phyloP scores from a whole-genome alignment of 2,113 vertebrate species.

The Leucosticte australis region DNA sequence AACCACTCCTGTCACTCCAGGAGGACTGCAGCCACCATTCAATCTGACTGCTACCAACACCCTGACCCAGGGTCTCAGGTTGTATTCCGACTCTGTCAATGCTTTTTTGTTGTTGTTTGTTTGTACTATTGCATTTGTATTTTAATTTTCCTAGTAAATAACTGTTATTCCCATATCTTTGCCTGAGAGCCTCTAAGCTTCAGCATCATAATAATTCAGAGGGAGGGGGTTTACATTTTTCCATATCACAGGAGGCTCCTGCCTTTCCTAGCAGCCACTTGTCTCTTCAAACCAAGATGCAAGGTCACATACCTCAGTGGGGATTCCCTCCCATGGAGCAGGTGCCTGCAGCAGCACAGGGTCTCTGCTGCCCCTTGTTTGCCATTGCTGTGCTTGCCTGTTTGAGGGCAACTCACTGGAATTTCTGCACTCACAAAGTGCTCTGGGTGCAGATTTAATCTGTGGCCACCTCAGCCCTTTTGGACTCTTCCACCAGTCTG shows the following conservation, averaged over 20 bases:
- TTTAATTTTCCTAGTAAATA: background rate
- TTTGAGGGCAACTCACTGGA: background rate
- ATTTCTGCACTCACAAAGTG: background rate
- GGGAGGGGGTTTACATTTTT: background rate
- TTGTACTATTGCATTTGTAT: background rate
- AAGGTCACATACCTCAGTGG: fast-evolving
- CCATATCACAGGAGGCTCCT: background rate
- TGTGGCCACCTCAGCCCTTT: background rate
- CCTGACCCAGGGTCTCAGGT: background rate
- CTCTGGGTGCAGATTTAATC: background rate
- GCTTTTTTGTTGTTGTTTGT: background rate
- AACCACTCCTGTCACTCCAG: no score
- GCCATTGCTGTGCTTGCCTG: background rate
- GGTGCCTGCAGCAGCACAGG: background rate
- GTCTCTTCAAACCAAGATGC: background rate
- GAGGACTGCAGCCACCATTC: no score
- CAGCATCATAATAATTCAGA: background rate
- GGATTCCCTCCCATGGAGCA: background rate
- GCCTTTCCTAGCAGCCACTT: background rate
- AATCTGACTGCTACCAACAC: background rate
- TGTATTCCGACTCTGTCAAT: background rate
- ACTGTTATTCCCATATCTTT: background rate
- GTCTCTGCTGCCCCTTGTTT: background rate
- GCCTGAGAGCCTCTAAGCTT: background rate
- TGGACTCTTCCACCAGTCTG: background rate